Evolutionary conservation across 2,888 invertebrate genomes (phyloP), one percentile per base, ranked within the genome.

Genomic region (Pinctada fucata): DNA sequence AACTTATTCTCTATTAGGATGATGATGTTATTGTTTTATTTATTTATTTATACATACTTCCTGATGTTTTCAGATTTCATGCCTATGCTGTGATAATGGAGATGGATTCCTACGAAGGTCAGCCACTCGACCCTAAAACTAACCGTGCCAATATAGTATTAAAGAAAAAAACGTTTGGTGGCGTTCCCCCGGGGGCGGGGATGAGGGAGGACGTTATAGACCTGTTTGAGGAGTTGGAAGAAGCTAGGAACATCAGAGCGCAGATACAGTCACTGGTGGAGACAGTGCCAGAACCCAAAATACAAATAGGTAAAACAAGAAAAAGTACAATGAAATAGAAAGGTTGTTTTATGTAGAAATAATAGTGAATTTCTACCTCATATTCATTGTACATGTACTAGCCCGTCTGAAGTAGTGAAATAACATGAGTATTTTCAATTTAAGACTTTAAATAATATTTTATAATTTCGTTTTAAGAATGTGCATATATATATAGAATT

Each of bases 211-310:
- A 93, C 84, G 90, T 93, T n/a, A 86, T 92, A 10, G 79, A 86
- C 31, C 76, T 93, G 63, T 93, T 93, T 86, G 91, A 92, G 72
- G 92, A 93, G 80, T 84, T 93, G 78, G 92, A 93, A 72, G 90
- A 91, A 75, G 92, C 92, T 3, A 85, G 90, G 66, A 89, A 86
- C 79, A 89, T 82, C 71, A 81, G 91, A 16, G 80, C 83, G 10
- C 91, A 91, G 76, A 85, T 92, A 5, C 85, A 90, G 72, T 84
- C 86, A 50, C 80, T 92, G 3, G 87, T 91, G 52, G 84, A 87
- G 65, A 84, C 84, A 10, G 83, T 86, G 2, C 89, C 90, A 16
- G 88, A 86, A 52, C 86, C 85, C 3, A 88, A 88, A 78, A 75
- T 86, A 31, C 77, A 83, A 63, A 80, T 84, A 58, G 85, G 86